Percentiles rank a stretch among this genome's conserved stretches.
Evolutionary conservation across 2,888 invertebrate species (phyloP).

Genomic region (Harpalus rubripes): DNA sequence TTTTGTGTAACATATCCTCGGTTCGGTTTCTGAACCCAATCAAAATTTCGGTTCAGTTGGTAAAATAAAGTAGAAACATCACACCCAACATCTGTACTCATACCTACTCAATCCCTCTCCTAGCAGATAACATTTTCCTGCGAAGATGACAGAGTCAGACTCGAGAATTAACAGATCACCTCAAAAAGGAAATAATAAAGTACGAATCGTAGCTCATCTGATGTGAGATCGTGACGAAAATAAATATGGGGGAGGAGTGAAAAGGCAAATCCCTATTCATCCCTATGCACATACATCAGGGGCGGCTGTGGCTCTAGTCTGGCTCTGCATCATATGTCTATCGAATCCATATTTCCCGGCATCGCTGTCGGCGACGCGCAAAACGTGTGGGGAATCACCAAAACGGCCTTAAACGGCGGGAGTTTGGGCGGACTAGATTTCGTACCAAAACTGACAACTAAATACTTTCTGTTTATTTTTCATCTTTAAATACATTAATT

Average conservation of each 20-base stretch:
- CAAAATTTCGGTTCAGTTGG: not conserved
- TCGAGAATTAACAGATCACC: slow-evolving; percentile 22
- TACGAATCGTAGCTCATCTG: slow-evolving; percentile 31
- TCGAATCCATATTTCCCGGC: slow-evolving; percentile 22
- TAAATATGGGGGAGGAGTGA: slow-evolving; percentile 16
- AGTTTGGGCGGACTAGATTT: not conserved
- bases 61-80: not conserved
- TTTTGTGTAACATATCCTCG: not conserved
- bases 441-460: not conserved
- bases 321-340: slow-evolving; percentile 33
- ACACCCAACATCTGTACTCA: not conserved
- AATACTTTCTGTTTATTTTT: too few relatives aligned
- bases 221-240: slow-evolving; percentile 40
- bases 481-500: too few relatives aligned
- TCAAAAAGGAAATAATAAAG: slow-evolving; percentile 40
- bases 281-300: slow-evolving; percentile 32
- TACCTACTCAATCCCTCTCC: not conserved
- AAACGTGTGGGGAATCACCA: not conserved
- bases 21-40: not conserved
- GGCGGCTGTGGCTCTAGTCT: not conserved
- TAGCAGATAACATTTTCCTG: not conserved
- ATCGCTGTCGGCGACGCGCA: slow-evolving; percentile 15
- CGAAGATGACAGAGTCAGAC: not conserved
- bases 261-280: slow-evolving; percentile 34
- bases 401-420: not conserved